A percentile compares a stretch with the other conserved stretches of the same genome.
These are phyloP conservation scores for Serripes groenlandicus DNA, from an alignment of 2,888 invertebrate genomes.

Conservation along the genomic window DNA sequence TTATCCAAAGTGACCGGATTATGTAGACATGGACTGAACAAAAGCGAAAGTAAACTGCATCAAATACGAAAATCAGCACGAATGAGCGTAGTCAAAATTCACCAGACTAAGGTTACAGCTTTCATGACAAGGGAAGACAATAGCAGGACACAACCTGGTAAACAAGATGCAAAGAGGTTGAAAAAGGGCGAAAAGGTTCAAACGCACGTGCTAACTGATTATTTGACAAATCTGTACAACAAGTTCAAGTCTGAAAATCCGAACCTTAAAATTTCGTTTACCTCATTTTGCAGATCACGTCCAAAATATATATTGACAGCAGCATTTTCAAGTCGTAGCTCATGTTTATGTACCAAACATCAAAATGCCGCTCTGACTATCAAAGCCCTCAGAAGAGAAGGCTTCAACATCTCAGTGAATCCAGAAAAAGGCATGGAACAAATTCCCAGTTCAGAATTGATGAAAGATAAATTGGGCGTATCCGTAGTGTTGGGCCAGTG, in stretches of 20 bases:
- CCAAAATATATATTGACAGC: slow-evolving; percentile 44
- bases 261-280: slow-evolving; percentile 33
- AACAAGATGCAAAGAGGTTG: slow-evolving; percentile 36
- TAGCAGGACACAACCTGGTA: slow-evolving; percentile 45
- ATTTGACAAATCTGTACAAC: slow-evolving; percentile 37
- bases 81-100: not conserved
- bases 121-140: slow-evolving; percentile 54
- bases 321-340: slow-evolving; percentile 23
- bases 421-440: slow-evolving; percentile 24
- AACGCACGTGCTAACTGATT: slow-evolving; percentile 38
- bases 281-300: slow-evolving; percentile 50
- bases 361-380: slow-evolving; percentile 51
- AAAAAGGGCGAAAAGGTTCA: slow-evolving; percentile 33
- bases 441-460: not conserved
- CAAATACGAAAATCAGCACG: not conserved
- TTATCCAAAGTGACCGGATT: slow-evolving; percentile 35
- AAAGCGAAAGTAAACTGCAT: slow-evolving; percentile 16
- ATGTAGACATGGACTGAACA: slow-evolving; percentile 29
- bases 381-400: slow-evolving; percentile 34
- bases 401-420: slow-evolving; percentile 28
- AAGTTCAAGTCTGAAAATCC: slow-evolving; percentile 58
- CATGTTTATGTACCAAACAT: slow-evolving; percentile 55
- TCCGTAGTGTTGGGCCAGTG: slow-evolving; percentile 34
- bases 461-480: slow-evolving; percentile 26
- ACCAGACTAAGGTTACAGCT: slow-evolving; percentile 5